A percentile compares a stretch with the other conserved stretches of the same genome.
phyloP scores from a whole-genome alignment of 2,888 invertebrate genomes.

The Yponomeuta evonymella region DNA sequence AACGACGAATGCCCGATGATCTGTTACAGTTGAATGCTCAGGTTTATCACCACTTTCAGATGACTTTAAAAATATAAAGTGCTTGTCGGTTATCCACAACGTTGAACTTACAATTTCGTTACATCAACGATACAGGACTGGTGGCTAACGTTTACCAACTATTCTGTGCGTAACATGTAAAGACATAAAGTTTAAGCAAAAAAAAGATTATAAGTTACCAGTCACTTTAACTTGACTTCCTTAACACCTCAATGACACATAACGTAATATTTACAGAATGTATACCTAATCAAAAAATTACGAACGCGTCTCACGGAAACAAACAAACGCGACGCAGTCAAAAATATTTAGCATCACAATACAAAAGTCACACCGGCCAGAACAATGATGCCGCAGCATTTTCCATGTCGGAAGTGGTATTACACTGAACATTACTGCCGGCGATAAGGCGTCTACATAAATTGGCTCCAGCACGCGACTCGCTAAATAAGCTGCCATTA shows the following conservation, averaged over 20 bases:
- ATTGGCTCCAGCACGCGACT: conserved; percentile 63
- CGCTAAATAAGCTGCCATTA: conserved; percentile 17
- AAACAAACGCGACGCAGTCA: neutral
- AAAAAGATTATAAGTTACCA: too few species aligned
- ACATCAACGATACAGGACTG: too few species aligned
- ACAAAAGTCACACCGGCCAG: conserved; percentile 20
- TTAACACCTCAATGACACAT: neutral
- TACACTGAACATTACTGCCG: conserved; percentile 67
- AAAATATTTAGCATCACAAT: neutral
- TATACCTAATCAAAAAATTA: neutral
- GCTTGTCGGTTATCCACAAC: too few species aligned
- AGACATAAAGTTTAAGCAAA: too few species aligned
- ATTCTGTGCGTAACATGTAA: too few species aligned
- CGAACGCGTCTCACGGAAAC: neutral
- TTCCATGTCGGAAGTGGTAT: conserved; percentile 71
- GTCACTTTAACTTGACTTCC: too few species aligned
- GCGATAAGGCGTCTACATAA: conserved; percentile 68
- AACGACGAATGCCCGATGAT: too few species aligned
- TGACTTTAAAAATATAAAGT: too few species aligned
- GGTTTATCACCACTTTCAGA: too few species aligned
- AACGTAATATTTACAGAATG: neutral
- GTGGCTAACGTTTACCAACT: too few species aligned
- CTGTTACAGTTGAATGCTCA: too few species aligned
- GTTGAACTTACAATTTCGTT: too few species aligned
- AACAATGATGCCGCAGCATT: conserved; percentile 58